Evolutionary conservation across 2,888 invertebrate species (phyloP).

Genomic region (Parnassius mnemosyne): DNA sequence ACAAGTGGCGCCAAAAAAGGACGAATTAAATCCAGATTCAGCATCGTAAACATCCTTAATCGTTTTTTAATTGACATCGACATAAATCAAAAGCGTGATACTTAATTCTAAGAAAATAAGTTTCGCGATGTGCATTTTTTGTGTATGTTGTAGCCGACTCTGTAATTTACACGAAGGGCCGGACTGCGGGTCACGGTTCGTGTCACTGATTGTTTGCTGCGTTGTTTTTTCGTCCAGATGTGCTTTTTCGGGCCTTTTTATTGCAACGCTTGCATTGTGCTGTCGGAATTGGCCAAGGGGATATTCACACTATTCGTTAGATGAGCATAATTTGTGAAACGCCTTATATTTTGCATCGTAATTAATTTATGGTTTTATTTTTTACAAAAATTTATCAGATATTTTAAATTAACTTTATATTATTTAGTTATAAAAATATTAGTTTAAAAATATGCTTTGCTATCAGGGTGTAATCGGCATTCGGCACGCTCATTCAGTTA

Average conservation of each 20-base stretch:
- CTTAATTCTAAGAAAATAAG: constrained; percentile 23
- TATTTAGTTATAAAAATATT: too few species aligned
- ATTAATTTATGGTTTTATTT: too few species aligned
- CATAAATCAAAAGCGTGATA: constrained; percentile 25
- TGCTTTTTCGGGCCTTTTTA: constrained; percentile 46
- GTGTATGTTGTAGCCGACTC: constrained; percentile 32
- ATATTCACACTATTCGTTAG: constrained; percentile 20
- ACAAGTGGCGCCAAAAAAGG: constrained; percentile 10
- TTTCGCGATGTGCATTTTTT: constrained; percentile 20
- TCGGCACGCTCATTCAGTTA: too few species aligned
- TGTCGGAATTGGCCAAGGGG: constrained; percentile 31
- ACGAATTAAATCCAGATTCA: constrained; percentile 14
- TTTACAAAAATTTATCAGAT: too few species aligned
- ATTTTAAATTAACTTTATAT: too few species aligned
- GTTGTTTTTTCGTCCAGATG: constrained; percentile 49
- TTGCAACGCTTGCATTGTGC: constrained; percentile 65
- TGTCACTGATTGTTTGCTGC: constrained; percentile 46
- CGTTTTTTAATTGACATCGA: constrained; percentile 26
- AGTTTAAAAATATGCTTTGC: too few species aligned
- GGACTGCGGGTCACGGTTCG: constrained; percentile 46
- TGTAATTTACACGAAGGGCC: constrained; percentile 42
- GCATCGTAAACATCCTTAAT: constrained; percentile 25
- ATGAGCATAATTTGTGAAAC: constrained; percentile 5
- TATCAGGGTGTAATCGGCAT: too few species aligned
- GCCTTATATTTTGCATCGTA: too few species aligned